Evolutionary conservation across 1,140 invertebrate genomes (phyloP).

Genomic region (Caenorhabditis latens): DNA sequence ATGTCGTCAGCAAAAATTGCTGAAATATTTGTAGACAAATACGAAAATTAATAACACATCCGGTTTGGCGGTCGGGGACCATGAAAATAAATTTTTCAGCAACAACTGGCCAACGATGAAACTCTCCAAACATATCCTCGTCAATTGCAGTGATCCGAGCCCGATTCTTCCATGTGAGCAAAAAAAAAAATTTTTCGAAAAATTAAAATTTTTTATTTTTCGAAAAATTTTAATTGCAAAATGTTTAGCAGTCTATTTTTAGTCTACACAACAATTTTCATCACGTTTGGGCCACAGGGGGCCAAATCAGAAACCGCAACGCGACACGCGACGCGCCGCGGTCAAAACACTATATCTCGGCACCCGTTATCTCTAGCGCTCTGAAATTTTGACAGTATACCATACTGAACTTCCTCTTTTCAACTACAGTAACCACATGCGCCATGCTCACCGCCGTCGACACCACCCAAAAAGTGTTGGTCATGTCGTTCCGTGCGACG

Average conservation of each 20-base stretch:
- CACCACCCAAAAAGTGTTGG: slow-evolving; percentile 1
- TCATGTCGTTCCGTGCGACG: slow-evolving; percentile 50
- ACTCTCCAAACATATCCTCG: neutral
- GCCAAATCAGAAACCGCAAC: neutral
- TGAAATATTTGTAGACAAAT: too few species aligned
- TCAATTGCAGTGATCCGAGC: slow-evolving; percentile 40
- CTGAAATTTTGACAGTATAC: neutral
- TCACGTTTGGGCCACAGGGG: neutral
- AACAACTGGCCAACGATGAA: slow-evolving; percentile 55
- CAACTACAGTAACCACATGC: slow-evolving; percentile 45
- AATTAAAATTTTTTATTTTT: neutral
- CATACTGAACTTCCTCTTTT: neutral
- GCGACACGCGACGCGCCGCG: neutral
- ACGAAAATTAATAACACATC: too few species aligned
- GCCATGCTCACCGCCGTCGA: slow-evolving; percentile 46
- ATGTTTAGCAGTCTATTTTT: too few species aligned
- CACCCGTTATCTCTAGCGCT: neutral
- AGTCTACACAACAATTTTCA: too few species aligned
- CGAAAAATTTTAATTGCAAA: neutral
- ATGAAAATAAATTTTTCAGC: neutral
- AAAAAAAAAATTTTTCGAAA: neutral
- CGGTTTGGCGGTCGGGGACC: too few species aligned
- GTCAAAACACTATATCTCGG: neutral
- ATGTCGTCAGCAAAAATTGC: neutral
- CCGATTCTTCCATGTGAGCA: slow-evolving; percentile 15